Percentiles rank a stretch among this genome's conserved stretches.
Conservation (phyloP, 2,797 vertebrate genomes). For the Anniella stebbinsi region DNA sequence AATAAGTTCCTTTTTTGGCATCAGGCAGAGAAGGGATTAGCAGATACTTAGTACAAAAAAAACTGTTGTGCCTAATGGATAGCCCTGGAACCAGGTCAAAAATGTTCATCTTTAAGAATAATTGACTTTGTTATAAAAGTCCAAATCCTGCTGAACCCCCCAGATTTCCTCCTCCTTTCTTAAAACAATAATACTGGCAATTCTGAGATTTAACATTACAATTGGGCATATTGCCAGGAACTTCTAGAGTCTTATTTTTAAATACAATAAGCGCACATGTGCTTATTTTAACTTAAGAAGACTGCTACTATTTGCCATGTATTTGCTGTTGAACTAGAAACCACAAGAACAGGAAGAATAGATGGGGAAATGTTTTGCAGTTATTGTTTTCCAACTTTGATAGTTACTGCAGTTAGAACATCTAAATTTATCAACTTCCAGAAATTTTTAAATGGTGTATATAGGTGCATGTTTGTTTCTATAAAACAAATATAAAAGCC, state of each 20-base stretch:
- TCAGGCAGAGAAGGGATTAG: neutral
- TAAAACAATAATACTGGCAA: neutral
- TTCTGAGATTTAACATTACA: neutral
- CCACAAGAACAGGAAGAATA: neutral
- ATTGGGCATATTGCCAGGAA: conserved; percentile 10
- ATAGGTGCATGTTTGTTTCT: neutral
- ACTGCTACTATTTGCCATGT: neutral
- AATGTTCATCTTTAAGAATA: neutral
- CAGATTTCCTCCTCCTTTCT: neutral
- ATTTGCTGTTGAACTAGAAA: neutral
- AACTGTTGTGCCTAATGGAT: neutral
- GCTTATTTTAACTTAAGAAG: neutral
- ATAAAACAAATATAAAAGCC: neutral
- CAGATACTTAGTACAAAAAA: neutral
- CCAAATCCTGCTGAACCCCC: neutral
- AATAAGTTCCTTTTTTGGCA: neutral
- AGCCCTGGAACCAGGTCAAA: neutral
- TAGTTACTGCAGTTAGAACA: neutral
- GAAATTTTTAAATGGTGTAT: neutral
- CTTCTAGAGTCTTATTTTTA: neutral
- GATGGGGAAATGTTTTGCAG: rapidly evolving
- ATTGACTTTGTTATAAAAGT: neutral
- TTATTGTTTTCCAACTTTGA: rapidly evolving
- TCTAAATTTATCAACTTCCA: neutral
- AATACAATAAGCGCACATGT: neutral